Evolutionary conservation across 2,888 invertebrate species (phyloP), one percentile per base, ranked within the genome.

Genomic region (Bibio marci): DNA sequence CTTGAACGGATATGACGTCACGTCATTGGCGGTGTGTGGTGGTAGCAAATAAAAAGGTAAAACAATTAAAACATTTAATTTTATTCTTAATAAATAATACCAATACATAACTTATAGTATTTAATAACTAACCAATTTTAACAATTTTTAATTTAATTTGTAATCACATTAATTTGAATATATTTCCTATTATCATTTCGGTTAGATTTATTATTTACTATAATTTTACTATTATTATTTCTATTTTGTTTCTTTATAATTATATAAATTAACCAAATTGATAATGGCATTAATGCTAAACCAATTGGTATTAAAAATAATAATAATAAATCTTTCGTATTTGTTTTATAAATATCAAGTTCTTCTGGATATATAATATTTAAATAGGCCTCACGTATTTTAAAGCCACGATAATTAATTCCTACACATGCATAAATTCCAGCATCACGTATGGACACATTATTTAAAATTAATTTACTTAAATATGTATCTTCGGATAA

Each of bases 391-490:
- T 62, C 59, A 2, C 54, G 46, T 31, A 58, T 54, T 35, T 50
- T 54, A 41, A 57, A 53, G 1, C 62, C 62, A 2, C 49, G 50
- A 47, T 56, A 57, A 41, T 54, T 62, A 2, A 61, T 54, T 10
- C 57, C 57, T 26, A 56, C 59, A 41, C 61, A 61, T 5, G 58
- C 58, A 43, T 60, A 61, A 34, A 48, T 51, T 1, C 59, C 60
- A 6, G 51, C 49, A 45, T 62, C 58, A 14, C 49, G 37, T 11
- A 45, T 37, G 0, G 51, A 48, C 4, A 57, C 53, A 12, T 48
- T 52, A 42, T 55, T 58, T 7, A 62, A 38, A 22, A 60, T 56
- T 15, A 62, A 47, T 47, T 51, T 51, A 46, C 62, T 61, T 15
- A 62, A 49, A 47, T 58, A 62, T 6, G 54, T 49, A 37, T 58